Evolutionary conservation across 2,888 invertebrate species (phyloP).

Genomic region (Endomychus coccineus): DNA sequence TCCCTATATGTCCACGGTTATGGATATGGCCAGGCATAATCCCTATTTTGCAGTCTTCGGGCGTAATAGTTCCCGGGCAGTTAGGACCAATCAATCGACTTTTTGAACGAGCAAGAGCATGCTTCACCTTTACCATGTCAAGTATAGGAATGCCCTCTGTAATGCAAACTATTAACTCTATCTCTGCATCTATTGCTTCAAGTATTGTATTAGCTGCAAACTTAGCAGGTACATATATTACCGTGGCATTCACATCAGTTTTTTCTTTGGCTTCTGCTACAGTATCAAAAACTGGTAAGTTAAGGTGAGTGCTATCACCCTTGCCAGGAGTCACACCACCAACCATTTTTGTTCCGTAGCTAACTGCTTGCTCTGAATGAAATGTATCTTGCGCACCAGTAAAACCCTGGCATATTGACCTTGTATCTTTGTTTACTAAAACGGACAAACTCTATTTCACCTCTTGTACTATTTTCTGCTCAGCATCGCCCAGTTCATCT

Average conservation of each 20-base stretch:
- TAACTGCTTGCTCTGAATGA: slow-evolving; percentile 64
- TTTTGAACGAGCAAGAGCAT: slow-evolving; percentile 51
- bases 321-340: slow-evolving; percentile 75
- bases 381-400: slow-evolving; percentile 70
- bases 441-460: too few relatives aligned
- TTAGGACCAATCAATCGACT: slow-evolving; percentile 74
- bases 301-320: slow-evolving; percentile 72
- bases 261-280: slow-evolving; percentile 60
- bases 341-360: slow-evolving; percentile 75
- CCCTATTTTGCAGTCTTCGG: slow-evolving; percentile 69
- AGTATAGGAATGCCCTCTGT: slow-evolving; percentile 45
- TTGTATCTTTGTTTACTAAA: slow-evolving; percentile 50
- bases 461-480: too few relatives aligned
- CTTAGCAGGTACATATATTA: slow-evolving; percentile 73
- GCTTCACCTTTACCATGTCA: slow-evolving; percentile 75
- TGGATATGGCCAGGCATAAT: slow-evolving; percentile 78
- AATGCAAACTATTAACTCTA: slow-evolving; percentile 69
- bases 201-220: slow-evolving; percentile 61
- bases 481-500: too few relatives aligned
- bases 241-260: slow-evolving; percentile 61
- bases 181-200: slow-evolving; percentile 69
- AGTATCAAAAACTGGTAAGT: slow-evolving; percentile 55
- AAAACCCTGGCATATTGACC: slow-evolving; percentile 73
- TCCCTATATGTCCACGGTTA: slow-evolving; percentile 60
- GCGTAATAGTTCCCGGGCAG: slow-evolving; percentile 72